Evolutionary conservation across 2,113 vertebrate species (phyloP).

Genomic region (Tragelaphus strepsiceros): DNA sequence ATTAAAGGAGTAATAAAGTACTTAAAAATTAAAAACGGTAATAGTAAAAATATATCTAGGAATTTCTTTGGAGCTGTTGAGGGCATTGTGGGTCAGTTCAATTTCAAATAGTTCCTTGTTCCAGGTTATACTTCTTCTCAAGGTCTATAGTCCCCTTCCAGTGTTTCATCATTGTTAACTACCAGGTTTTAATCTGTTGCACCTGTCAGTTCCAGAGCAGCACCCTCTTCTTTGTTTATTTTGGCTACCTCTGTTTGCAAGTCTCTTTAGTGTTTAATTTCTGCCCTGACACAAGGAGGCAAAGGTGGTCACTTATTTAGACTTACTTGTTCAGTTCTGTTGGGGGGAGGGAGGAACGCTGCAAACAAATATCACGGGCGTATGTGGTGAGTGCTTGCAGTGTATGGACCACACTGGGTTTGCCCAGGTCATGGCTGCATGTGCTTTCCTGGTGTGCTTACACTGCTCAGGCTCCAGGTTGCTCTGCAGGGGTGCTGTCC

Average conservation of each 20-base stretch:
- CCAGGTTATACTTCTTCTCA: not conserved
- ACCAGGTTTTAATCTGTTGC: not conserved
- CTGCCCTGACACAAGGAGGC: not conserved
- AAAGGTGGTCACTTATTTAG: not conserved
- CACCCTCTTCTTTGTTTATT: not conserved
- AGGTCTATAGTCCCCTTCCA: not conserved
- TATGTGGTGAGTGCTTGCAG: not conserved
- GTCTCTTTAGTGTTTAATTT: not conserved
- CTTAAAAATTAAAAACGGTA: not conserved
- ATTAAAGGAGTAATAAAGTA: too few species aligned
- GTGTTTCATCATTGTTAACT: not conserved
- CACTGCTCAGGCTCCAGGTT: not conserved
- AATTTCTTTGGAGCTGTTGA: not conserved
- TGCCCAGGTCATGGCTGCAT: not conserved
- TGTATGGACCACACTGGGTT: not conserved
- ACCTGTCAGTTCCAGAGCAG: not conserved
- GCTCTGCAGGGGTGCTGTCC: not conserved
- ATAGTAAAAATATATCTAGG: not conserved
- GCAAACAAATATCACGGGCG: not conserved
- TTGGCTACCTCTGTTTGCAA: not conserved
- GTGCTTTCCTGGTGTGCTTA: not conserved
- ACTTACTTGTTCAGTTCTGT: not conserved
- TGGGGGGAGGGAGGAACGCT: not conserved
- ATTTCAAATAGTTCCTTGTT: not conserved
- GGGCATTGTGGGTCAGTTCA: not conserved